phyloP scores from a whole-genome alignment of 53 echinoderm and acorn worm genomes.

The Stichopus horrens region DNA sequence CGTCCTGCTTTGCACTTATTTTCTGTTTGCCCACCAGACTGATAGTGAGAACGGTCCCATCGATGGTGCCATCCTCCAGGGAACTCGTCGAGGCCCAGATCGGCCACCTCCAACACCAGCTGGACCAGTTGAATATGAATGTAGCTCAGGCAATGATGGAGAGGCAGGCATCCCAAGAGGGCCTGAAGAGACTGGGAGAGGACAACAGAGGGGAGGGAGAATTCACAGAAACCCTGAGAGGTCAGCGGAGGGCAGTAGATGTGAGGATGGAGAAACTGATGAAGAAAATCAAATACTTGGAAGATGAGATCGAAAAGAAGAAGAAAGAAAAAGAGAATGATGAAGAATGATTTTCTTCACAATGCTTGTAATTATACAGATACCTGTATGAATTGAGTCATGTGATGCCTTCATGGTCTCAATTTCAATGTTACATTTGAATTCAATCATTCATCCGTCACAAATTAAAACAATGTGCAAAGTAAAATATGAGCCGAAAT shows the following conservation, averaged over 20 bases:
- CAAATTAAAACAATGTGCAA: not conserved
- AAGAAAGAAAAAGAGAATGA: slow-evolving; percentile 49
- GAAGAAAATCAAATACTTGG: slow-evolving; percentile 86
- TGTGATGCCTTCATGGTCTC: not conserved
- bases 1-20: too few relatives aligned
- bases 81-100: slow-evolving; percentile 82
- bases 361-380: too few relatives aligned
- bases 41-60: slow-evolving; percentile 11
- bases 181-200: slow-evolving; percentile 54
- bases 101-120: slow-evolving; percentile 64
- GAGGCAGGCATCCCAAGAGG: slow-evolving; percentile 61
- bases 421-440: too few relatives aligned
- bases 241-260: slow-evolving; percentile 66
- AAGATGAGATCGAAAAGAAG: slow-evolving; percentile 82
- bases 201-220: not conserved
- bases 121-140: slow-evolving; percentile 73
- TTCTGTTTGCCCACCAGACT: not conserved
- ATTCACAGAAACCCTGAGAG: slow-evolving; percentile 51
- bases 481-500: too few relatives aligned
- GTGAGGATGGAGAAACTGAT: slow-evolving; percentile 75
- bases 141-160: slow-evolving; percentile 70
- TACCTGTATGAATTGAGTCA: not conserved
- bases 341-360: not conserved
- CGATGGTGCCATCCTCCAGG: slow-evolving; percentile 59
- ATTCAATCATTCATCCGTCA: not conserved